phyloP scores from a whole-genome alignment of 2,797 vertebrate genomes.

The Sylvilagus floridanus region DNA sequence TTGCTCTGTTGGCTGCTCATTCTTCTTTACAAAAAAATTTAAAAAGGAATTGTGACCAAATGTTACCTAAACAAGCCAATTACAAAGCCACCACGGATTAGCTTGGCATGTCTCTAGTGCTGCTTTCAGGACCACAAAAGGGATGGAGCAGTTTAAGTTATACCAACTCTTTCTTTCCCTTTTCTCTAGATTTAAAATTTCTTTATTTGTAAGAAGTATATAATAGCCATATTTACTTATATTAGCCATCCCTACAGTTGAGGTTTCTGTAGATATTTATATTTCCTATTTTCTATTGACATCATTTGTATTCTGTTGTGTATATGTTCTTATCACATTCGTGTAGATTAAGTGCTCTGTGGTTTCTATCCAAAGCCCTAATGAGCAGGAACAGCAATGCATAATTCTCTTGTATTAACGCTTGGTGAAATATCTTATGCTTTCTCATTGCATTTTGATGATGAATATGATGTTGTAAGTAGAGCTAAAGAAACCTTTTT shows the following conservation, averaged over 20 bases:
- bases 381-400: rapidly evolving
- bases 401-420: not conserved
- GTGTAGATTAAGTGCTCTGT: not conserved
- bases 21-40: not conserved
- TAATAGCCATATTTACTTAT: not conserved
- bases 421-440: not conserved
- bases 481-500: not conserved
- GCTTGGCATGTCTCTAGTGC: not conserved
- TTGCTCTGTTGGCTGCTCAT: not conserved
- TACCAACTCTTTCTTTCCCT: not conserved
- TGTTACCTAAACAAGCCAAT: not conserved
- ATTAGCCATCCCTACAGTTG: not conserved
- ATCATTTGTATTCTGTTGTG: not conserved
- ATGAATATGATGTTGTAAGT: not conserved
- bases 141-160: rapidly evolving
- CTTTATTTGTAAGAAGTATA: not conserved
- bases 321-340: not conserved
- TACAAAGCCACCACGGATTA: not conserved
- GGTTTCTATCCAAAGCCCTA: not conserved
- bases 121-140: not conserved
- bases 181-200: slow-evolving; percentile 13
- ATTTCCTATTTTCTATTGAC: not conserved
- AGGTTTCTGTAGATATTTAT: not conserved
- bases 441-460: not conserved
- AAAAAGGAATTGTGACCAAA: not conserved